Evolutionary conservation across 2,113 vertebrate species (phyloP).

Genomic region (Ammospiza caudacuta): DNA sequence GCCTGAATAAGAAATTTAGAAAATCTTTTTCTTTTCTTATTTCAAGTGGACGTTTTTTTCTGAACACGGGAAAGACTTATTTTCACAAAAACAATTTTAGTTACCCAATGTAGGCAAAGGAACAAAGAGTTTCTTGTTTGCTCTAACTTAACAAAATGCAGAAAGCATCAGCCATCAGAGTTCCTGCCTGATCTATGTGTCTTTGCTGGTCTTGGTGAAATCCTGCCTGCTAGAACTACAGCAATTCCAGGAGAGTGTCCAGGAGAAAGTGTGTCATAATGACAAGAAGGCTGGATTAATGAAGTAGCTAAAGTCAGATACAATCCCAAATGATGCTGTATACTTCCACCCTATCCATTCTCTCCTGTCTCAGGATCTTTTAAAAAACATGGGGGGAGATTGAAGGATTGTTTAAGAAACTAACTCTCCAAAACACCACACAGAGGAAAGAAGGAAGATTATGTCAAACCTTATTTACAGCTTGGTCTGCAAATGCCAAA

Average conservation of each 20-base stretch:
- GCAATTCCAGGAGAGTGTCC: background rate
- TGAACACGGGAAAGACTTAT: background rate
- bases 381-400: background rate
- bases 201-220: background rate
- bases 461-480: background rate
- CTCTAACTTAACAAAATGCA: background rate
- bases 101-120: background rate
- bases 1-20: background rate
- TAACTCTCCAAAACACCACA: background rate
- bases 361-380: background rate
- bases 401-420: background rate
- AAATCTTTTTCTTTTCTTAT: background rate
- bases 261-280: background rate
- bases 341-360: background rate
- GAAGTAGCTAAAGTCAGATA: background rate
- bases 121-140: background rate
- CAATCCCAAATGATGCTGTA: background rate
- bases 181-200: background rate
- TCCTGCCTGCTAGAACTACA: background rate
- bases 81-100: background rate
- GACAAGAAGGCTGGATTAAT: background rate
- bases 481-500: background rate
- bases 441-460: background rate
- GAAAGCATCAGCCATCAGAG: background rate
- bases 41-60: background rate